Evolutionary conservation across 30 jellyfish, hydroid and myxozoan species (phyloP).

Genomic region (Calvadosia cruxmelitensis): DNA sequence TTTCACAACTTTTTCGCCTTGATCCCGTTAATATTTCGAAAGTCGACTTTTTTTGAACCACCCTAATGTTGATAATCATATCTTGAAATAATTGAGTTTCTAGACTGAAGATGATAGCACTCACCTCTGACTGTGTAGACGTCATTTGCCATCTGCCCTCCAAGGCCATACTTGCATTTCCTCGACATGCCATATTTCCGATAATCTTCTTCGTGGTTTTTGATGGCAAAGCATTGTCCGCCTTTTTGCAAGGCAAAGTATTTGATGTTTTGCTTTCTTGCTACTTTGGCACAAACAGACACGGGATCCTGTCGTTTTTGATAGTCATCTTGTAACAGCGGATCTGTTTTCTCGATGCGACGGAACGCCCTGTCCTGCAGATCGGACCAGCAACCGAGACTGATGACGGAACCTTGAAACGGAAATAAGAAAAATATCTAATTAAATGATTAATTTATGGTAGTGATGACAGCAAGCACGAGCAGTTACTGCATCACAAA

Average conservation of each 20-base stretch:
- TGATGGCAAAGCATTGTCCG: slow-evolving; percentile 87
- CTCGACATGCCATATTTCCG: slow-evolving; percentile 76
- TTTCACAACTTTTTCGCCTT: not conserved
- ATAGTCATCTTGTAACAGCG: slow-evolving; percentile 37
- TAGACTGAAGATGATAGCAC: not conserved
- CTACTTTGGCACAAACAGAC: slow-evolving; percentile 75
- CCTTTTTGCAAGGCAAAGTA: slow-evolving; percentile 90
- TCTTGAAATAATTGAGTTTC: too few species aligned
- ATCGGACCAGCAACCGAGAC: slow-evolving; percentile 99
- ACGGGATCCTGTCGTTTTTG: slow-evolving; percentile 68
- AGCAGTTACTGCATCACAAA: too few species aligned
- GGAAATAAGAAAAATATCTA: not conserved
- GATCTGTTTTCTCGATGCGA: slow-evolving; percentile 74
- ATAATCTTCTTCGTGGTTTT: slow-evolving; percentile 31
- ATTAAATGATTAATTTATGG: too few species aligned
- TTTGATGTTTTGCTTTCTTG: slow-evolving; percentile 40
- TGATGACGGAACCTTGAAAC: slow-evolving; percentile 77
- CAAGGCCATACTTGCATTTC: slow-evolving; percentile 90
- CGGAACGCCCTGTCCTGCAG: slow-evolving; percentile 94
- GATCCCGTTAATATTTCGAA: not conserved
- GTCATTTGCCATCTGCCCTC: slow-evolving; percentile 99
- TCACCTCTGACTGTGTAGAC: slow-evolving; percentile 60
- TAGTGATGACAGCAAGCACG: too few species aligned
- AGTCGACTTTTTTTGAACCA: too few species aligned
- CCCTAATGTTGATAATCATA: too few species aligned